Evolutionary conservation across 2,888 invertebrate genomes (phyloP).

Genomic region (Hesperia comma): DNA sequence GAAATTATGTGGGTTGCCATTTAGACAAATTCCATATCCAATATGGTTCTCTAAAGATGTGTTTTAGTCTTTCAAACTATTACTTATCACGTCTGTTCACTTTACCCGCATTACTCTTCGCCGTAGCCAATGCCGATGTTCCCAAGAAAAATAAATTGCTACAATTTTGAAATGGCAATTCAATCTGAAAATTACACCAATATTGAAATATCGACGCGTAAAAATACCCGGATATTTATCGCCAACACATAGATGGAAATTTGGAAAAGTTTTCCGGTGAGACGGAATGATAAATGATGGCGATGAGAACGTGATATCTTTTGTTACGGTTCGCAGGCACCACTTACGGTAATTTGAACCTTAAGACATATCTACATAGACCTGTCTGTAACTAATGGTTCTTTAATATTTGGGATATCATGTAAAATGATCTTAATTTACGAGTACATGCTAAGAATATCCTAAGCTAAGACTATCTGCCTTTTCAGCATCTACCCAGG

Average conservation of each 20-base stretch:
- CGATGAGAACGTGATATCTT: constrained; percentile 15
- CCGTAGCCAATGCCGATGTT: too few relatives aligned
- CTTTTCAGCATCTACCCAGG: too few relatives aligned
- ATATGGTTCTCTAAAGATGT: too few relatives aligned
- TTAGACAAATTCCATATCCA: too few relatives aligned
- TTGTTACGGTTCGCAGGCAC: constrained; percentile 21
- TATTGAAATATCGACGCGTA: constrained; percentile 11
- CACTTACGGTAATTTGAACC: constrained; percentile 30
- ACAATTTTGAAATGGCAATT: neutral
- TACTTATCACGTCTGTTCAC: too few relatives aligned
- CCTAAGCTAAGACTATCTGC: too few relatives aligned
- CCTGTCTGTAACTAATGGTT: neutral
- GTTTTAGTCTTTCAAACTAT: too few relatives aligned
- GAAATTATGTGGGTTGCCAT: too few relatives aligned
- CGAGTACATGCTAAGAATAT: too few relatives aligned
- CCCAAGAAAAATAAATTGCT: neutral
- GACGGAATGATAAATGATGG: constrained; percentile 30
- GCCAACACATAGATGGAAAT: neutral
- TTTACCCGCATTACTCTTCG: too few relatives aligned
- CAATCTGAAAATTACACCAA: neutral
- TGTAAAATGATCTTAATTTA: neutral
- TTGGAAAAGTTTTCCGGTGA: constrained; percentile 8
- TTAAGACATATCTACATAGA: constrained; percentile 17
- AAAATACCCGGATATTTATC: constrained; percentile 7
- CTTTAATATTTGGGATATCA: neutral